Conservation (phyloP, 2,113 vertebrate genomes). For the Rostratula benghalensis region DNA sequence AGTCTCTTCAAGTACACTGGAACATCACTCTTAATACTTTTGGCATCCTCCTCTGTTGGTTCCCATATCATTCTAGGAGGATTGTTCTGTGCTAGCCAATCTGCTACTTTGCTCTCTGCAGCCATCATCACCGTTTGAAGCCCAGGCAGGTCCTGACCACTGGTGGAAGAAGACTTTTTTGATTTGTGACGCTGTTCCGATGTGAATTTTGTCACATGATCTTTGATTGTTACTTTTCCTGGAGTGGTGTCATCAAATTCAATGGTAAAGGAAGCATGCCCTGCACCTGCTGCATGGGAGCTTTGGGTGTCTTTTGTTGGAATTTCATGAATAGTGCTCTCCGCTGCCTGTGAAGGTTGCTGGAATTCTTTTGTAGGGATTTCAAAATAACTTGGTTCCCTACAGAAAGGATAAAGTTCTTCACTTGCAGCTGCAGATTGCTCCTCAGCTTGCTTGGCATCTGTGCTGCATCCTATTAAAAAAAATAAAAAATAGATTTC, state of each 20-base stretch:
- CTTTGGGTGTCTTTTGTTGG: conserved; percentile 92
- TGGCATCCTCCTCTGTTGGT: conserved; percentile 93
- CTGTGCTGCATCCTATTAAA: conserved; percentile 81
- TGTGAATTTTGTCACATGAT: conserved; percentile 91
- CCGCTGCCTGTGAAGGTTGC: conserved; percentile 78
- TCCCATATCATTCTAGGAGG: conserved; percentile 90
- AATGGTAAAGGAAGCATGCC: conserved; percentile 98
- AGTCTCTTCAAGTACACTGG: conserved; percentile 94
- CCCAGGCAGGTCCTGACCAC: conserved; percentile 87
- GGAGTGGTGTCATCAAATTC: conserved; percentile 96
- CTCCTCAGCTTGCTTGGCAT: conserved; percentile 83
- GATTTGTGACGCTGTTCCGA: conserved; percentile 87
- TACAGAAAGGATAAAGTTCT: conserved; percentile 80
- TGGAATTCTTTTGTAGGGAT: conserved; percentile 93
- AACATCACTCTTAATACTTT: conserved; percentile 97
- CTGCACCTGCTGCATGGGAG: conserved; percentile 79
- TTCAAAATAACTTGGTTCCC: conserved; percentile 93
- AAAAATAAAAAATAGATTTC: conserved; percentile 74
- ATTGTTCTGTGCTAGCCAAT: conserved; percentile 98
- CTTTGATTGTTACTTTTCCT: conserved; percentile 98
- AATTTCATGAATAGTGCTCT: conserved; percentile 89
- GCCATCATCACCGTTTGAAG: conserved; percentile 96
- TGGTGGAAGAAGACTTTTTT: conserved; percentile 81
- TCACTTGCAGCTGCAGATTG: conserved; percentile 79
- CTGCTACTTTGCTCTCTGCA: conserved; percentile 96